These are phyloP conservation scores for Acanthochromis polyacanthus DNA, from an alignment of 2,113 vertebrate species.

Conservation along the genomic window DNA sequence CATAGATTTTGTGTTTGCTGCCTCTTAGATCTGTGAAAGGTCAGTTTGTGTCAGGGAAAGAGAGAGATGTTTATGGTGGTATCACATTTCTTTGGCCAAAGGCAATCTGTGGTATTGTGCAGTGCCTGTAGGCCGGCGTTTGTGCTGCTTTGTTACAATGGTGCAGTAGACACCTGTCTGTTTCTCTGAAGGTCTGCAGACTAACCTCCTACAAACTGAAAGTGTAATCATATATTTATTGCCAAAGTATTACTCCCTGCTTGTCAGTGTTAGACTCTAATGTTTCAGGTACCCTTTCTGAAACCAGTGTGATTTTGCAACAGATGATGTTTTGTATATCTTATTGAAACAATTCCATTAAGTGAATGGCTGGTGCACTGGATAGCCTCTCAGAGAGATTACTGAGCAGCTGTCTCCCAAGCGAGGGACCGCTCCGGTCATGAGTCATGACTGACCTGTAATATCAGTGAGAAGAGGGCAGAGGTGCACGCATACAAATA, in stretches of 20 bases:
- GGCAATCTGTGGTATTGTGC: slow-evolving; percentile 66
- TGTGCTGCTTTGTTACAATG: slow-evolving; percentile 61
- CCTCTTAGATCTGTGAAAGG: slow-evolving; percentile 54
- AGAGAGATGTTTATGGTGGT: slow-evolving; percentile 60
- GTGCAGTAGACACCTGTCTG: slow-evolving; percentile 68
- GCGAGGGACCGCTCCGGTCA: slow-evolving; percentile 59
- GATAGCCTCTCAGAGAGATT: slow-evolving; percentile 81
- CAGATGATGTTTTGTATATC: slow-evolving; percentile 59
- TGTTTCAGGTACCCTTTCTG: slow-evolving; percentile 39
- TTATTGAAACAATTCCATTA: slow-evolving; percentile 79
- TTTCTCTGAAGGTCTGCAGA: slow-evolving; percentile 34
- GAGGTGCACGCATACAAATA: slow-evolving; percentile 38
- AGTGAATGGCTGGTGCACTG: slow-evolving; percentile 53
- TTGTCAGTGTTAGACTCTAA: slow-evolving; percentile 28
- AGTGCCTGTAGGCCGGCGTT: slow-evolving; percentile 50
- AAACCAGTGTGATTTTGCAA: slow-evolving; percentile 57
- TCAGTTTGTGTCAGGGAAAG: slow-evolving; percentile 51
- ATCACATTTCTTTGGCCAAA: slow-evolving; percentile 74
- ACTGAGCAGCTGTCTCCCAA: slow-evolving; percentile 76
- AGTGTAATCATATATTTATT: slow-evolving; percentile 23
- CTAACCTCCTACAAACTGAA: background rate
- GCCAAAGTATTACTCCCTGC: slow-evolving; percentile 11
- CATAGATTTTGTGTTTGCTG: slow-evolving; percentile 57
- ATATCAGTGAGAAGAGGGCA: slow-evolving; percentile 48
- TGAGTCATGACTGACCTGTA: slow-evolving; percentile 65